Evolutionary conservation across 1,140 invertebrate genomes (phyloP).

Genomic region (Hyposmocoma kahamanoa): DNA sequence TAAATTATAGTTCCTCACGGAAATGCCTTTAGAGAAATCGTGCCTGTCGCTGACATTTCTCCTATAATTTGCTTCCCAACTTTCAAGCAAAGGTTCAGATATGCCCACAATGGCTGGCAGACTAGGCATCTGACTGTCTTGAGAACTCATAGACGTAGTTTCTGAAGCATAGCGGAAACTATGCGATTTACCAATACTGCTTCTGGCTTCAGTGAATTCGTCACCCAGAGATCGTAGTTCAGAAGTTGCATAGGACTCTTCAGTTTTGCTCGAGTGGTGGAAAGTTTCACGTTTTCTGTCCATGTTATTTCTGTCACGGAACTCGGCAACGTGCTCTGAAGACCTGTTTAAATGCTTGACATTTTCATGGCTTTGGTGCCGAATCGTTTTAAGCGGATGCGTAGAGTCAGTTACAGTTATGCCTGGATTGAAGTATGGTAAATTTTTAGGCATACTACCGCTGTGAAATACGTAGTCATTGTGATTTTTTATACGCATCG

Average conservation of each 20-base stretch:
- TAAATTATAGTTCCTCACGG: conserved; percentile 55
- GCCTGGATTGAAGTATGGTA: conserved; percentile 56
- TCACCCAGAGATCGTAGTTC: conserved; percentile 55
- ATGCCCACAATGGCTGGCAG: conserved; percentile 69
- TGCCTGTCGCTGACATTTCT: conserved; percentile 61
- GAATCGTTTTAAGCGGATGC: conserved; percentile 40
- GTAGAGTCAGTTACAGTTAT: conserved; percentile 30
- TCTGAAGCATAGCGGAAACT: conserved; percentile 78
- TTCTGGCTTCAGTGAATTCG: conserved; percentile 61
- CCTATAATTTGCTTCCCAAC: conserved; percentile 71
- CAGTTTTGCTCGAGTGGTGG: conserved; percentile 37
- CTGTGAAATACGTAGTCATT: conserved; percentile 54
- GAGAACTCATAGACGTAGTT: conserved; percentile 56
- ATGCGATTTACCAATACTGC: conserved; percentile 77
- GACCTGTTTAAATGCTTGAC: conserved; percentile 48
- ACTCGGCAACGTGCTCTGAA: conserved; percentile 45
- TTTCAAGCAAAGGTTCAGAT: conserved; percentile 69
- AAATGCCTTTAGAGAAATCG: conserved; percentile 54
- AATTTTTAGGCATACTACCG: conserved; percentile 60
- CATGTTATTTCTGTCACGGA: conserved; percentile 36
- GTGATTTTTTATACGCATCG: conserved; percentile 40
- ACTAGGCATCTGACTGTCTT: conserved; percentile 70
- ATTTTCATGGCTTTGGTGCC: conserved; percentile 52
- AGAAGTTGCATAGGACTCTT: conserved; percentile 47
- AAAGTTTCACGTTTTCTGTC: conserved; percentile 37